Evolutionary conservation across 64 coral and sea anemone species (phyloP).

Genomic region (Orbicella faveolata): DNA sequence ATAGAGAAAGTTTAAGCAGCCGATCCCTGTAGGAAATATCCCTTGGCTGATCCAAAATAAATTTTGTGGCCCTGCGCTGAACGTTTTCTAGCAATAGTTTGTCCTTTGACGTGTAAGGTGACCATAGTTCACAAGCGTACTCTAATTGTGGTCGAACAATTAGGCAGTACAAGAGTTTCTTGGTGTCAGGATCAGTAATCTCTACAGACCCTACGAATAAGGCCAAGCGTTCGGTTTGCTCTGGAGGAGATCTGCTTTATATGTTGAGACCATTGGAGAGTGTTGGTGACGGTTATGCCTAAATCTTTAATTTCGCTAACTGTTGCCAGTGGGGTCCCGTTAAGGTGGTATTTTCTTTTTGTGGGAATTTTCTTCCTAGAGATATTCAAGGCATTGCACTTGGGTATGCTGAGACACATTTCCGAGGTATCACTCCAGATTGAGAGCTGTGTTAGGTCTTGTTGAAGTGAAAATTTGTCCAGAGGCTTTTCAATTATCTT

Average conservation of each 20-base stretch:
- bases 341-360: conserved; percentile 63
- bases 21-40: conserved; percentile 23
- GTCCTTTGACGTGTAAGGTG: conserved; percentile 58
- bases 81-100: conserved; percentile 21
- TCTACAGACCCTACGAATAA: conserved; percentile 27
- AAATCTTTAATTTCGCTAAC: background rate
- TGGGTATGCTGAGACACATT: conserved; percentile 54
- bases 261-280: conserved; percentile 48
- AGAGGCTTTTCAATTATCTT: too few relatives aligned
- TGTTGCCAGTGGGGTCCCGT: conserved; percentile 41
- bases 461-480: too few relatives aligned
- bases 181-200: too few relatives aligned
- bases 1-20: too few relatives aligned
- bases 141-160: too few relatives aligned
- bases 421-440: background rate
- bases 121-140: conserved; percentile 8
- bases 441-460: too few relatives aligned
- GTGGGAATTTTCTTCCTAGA: conserved; percentile 43
- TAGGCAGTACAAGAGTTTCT: too few relatives aligned
- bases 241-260: conserved; percentile 52
- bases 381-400: conserved; percentile 57
- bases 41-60: background rate
- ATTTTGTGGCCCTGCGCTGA: conserved; percentile 40
- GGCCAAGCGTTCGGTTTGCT: conserved; percentile 56
- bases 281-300: conserved; percentile 40